Percentiles rank a stretch among this genome's conserved stretches.
These are phyloP conservation scores for Silurus meridionalis DNA, from an alignment of 2,113 vertebrate species.

Conservation along the genomic window DNA sequence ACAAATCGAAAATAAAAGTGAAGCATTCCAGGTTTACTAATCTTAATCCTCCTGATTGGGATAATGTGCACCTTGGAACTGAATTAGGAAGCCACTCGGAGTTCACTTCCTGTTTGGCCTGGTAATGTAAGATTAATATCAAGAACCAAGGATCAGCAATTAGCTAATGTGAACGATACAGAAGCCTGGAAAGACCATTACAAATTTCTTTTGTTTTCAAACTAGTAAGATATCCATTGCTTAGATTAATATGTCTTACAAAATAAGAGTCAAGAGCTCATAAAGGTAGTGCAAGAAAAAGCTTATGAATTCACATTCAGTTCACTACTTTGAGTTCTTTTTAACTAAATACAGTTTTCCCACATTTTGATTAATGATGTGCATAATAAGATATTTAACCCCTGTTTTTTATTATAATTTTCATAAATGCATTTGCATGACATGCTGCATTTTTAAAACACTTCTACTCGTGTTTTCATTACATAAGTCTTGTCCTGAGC, in stretches of 20 bases:
- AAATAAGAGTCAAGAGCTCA: not conserved
- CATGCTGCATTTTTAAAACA: not conserved
- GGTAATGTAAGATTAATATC: not conserved
- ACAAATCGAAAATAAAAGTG: not conserved
- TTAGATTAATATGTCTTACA: not conserved
- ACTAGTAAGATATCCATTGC: not conserved
- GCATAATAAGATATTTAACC: not conserved
- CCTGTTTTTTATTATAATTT: not conserved
- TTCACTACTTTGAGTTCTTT: not conserved
- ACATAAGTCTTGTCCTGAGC: not conserved
- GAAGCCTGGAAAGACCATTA: not conserved
- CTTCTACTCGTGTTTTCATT: not conserved
- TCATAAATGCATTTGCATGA: not conserved
- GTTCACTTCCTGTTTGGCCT: not conserved
- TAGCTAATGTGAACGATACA: not conserved
- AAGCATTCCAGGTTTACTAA: not conserved
- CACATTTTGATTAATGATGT: not conserved
- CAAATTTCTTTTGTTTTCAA: not conserved
- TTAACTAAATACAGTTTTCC: not conserved
- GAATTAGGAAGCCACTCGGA: not conserved
- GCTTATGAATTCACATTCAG: not conserved
- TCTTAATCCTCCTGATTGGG: not conserved
- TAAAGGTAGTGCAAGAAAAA: not conserved
- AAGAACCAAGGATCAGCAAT: not conserved
- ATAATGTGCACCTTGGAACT: not conserved